These are phyloP conservation scores for Brassicogethes aeneus DNA, from an alignment of 2,888 invertebrate genomes.

Conservation along the genomic window DNA sequence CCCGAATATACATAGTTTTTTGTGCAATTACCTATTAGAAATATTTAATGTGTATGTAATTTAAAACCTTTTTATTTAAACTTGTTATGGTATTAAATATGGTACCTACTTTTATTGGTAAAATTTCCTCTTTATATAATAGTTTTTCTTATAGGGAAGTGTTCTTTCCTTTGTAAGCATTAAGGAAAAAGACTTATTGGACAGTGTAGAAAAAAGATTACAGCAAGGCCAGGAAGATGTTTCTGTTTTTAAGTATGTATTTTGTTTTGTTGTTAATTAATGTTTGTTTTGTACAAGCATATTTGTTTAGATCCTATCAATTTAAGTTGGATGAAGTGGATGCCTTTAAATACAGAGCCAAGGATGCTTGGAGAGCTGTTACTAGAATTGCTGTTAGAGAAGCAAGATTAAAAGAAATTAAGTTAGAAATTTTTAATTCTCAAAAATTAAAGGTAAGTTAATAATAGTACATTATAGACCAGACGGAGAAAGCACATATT, in stretches of 20 bases:
- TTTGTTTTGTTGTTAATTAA: conserved; percentile 4
- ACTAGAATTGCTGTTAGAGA: conserved; percentile 90
- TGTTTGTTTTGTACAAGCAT: conserved; percentile 1
- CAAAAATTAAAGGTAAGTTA: conserved; percentile 69
- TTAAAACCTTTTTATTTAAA: too few species aligned
- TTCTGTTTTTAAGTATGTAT: conserved; percentile 54
- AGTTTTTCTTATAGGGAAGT: conserved; percentile 52
- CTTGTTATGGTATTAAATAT: too few species aligned
- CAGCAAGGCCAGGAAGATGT: conserved; percentile 56
- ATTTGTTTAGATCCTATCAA: conserved; percentile 67
- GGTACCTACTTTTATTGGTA: too few species aligned
- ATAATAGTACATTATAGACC: not conserved
- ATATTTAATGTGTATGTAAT: too few species aligned
- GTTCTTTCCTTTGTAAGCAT: conserved; percentile 83
- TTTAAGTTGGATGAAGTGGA: conserved; percentile 94
- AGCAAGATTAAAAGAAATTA: conserved; percentile 92
- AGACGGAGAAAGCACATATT: too few species aligned
- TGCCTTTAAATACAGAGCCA: conserved; percentile 88
- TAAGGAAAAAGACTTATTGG: conserved; percentile 63
- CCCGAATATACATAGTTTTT: too few species aligned
- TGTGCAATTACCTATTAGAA: too few species aligned
- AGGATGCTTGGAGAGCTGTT: conserved; percentile 92
- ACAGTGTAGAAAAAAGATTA: conserved; percentile 66
- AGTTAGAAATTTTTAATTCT: conserved; percentile 85
- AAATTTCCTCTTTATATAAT: too few species aligned